Evolutionary conservation across 2,113 vertebrate species (phyloP).

Genomic region (Sorex fumeus): DNA sequence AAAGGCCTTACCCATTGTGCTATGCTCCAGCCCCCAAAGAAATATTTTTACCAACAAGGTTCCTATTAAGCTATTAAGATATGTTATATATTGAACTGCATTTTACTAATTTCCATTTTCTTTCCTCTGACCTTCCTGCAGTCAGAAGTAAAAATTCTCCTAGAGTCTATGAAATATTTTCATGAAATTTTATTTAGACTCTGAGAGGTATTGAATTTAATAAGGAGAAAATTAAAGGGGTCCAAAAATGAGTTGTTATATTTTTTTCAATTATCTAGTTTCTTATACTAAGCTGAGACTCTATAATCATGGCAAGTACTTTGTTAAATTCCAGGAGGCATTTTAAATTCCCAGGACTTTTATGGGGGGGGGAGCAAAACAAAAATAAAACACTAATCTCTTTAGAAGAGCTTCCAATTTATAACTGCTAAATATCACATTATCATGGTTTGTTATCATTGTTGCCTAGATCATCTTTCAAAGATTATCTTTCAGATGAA

Average conservation of each 20-base stretch:
- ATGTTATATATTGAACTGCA: neutral
- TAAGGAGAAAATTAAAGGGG: neutral
- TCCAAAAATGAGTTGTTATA: neutral
- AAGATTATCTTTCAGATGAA: conserved; percentile 52
- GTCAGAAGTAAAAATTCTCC: neutral
- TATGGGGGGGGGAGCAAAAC: neutral
- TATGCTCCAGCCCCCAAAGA: too few species aligned
- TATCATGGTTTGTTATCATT: neutral
- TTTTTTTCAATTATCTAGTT: conserved; percentile 3
- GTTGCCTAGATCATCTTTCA: conserved; percentile 22
- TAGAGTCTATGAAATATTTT: neutral
- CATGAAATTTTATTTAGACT: conserved; percentile 34
- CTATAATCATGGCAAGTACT: neutral
- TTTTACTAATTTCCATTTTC: neutral
- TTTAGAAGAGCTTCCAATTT: neutral
- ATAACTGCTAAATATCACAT: conserved; percentile 9
- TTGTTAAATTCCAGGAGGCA: neutral
- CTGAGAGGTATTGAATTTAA: neutral
- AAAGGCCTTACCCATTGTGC: too few species aligned
- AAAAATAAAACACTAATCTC: neutral
- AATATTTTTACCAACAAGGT: neutral
- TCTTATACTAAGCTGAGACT: neutral
- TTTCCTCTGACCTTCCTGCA: neutral
- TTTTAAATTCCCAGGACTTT: neutral
- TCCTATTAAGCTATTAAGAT: neutral